Conservation (phyloP, 2,113 vertebrate genomes). For the Bucco capensis region DNA sequence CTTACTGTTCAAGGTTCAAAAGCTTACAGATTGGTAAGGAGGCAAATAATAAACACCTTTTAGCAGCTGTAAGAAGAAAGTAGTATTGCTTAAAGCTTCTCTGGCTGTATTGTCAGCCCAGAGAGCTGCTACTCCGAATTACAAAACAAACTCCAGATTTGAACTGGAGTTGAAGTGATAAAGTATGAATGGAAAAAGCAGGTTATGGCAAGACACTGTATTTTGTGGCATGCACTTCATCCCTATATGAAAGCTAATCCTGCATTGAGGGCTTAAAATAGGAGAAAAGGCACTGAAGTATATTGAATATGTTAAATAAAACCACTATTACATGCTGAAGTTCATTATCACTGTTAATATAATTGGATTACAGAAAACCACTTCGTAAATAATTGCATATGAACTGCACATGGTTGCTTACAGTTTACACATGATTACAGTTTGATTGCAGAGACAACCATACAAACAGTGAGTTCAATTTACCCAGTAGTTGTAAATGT, state of each 20-base stretch:
- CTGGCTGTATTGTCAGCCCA: neutral
- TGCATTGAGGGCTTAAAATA: neutral
- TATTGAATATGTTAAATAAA: neutral
- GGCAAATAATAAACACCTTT: conserved; percentile 29
- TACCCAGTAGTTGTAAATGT: conserved; percentile 55
- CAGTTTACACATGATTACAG: conserved; percentile 67
- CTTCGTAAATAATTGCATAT: conserved; percentile 65
- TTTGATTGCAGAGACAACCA: conserved; percentile 62
- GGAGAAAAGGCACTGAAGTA: neutral
- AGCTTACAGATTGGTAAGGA: neutral
- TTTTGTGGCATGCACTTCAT: neutral
- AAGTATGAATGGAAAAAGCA: neutral
- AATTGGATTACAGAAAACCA: conserved; percentile 54
- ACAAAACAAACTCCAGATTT: neutral
- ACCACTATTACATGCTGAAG: neutral
- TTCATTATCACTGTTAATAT: conserved; percentile 48
- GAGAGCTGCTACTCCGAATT: neutral
- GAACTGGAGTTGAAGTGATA: neutral
- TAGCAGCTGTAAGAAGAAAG: neutral
- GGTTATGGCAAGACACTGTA: neutral
- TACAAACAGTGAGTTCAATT: conserved; percentile 68
- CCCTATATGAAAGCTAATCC: neutral
- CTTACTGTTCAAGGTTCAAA: conserved; percentile 8
- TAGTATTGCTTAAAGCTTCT: neutral
- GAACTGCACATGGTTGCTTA: conserved; percentile 59